Conservation (phyloP, 2,113 vertebrate species). For the Pagrus major region DNA sequence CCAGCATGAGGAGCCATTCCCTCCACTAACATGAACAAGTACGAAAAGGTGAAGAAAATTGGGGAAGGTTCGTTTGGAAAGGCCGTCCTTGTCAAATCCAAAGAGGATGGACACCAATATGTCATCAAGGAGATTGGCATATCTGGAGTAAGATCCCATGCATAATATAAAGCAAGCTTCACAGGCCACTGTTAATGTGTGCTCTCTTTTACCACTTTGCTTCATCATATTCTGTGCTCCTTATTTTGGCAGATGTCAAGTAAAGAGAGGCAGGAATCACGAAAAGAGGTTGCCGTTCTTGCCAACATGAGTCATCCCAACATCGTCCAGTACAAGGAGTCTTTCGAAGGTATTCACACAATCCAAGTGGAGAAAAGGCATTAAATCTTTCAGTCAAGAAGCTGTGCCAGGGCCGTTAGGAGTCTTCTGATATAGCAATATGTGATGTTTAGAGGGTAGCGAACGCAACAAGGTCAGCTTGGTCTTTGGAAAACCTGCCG, state of each 20-base stretch:
- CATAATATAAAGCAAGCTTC: neutral
- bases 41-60: conserved; percentile 93
- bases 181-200: neutral
- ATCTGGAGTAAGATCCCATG: conserved; percentile 86
- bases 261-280: conserved; percentile 96
- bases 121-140: conserved; percentile 99
- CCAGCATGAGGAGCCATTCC: conserved; percentile 82
- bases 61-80: conserved; percentile 99
- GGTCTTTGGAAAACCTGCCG: too few relatives aligned
- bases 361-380: too few relatives aligned
- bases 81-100: conserved; percentile 94
- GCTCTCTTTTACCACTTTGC: neutral
- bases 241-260: conserved; percentile 91
- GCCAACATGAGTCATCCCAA: conserved; percentile 99
- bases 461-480: too few relatives aligned
- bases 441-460: too few relatives aligned
- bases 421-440: too few relatives aligned
- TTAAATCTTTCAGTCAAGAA: too few relatives aligned
- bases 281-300: conserved; percentile 96
- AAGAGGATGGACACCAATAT: conserved; percentile 91
- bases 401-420: too few relatives aligned
- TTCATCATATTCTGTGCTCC: neutral
- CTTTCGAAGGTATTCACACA: conserved; percentile 93
- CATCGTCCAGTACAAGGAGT: conserved; percentile 96
- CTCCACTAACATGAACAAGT: conserved; percentile 92